Percentiles rank a stretch among this genome's conserved stretches.
phyloP scores from a whole-genome alignment of 2,113 vertebrate genomes.

The Cettia cetti region DNA sequence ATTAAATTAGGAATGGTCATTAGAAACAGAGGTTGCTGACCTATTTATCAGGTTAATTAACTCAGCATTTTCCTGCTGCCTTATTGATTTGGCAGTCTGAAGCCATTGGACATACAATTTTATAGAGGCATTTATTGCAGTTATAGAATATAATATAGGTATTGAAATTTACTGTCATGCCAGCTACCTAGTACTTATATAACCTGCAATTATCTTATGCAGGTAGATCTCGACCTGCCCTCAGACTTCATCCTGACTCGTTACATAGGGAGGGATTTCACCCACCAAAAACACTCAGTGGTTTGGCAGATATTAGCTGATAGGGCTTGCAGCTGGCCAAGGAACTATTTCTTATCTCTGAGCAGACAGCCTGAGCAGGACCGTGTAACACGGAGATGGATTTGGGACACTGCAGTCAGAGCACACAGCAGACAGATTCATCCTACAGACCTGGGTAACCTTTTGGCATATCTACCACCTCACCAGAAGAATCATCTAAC shows the following conservation, averaged over 20 bases:
- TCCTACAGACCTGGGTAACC: background rate
- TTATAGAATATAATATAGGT: background rate
- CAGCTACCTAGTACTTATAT: background rate
- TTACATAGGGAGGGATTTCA: background rate
- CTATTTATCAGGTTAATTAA: constrained; percentile 33
- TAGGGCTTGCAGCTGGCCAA: background rate
- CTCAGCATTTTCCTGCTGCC: background rate
- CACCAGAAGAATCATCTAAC: background rate
- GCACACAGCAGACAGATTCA: background rate
- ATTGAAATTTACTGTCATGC: background rate
- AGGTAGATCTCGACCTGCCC: background rate
- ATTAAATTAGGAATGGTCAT: background rate
- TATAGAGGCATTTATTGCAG: background rate
- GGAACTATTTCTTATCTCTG: background rate
- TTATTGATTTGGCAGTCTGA: constrained; percentile 13
- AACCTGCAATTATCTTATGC: background rate
- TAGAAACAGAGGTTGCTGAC: background rate
- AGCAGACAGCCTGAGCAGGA: background rate
- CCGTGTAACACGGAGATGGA: background rate
- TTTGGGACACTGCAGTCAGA: background rate
- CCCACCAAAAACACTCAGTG: background rate
- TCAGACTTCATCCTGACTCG: background rate
- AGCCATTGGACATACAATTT: background rate
- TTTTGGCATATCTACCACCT: background rate
- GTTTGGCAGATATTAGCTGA: background rate